Percentiles rank a stretch among this genome's conserved stretches.
Evolutionary conservation across 2,797 vertebrate genomes (phyloP).

Genomic region (Cirrhinus molitorella): DNA sequence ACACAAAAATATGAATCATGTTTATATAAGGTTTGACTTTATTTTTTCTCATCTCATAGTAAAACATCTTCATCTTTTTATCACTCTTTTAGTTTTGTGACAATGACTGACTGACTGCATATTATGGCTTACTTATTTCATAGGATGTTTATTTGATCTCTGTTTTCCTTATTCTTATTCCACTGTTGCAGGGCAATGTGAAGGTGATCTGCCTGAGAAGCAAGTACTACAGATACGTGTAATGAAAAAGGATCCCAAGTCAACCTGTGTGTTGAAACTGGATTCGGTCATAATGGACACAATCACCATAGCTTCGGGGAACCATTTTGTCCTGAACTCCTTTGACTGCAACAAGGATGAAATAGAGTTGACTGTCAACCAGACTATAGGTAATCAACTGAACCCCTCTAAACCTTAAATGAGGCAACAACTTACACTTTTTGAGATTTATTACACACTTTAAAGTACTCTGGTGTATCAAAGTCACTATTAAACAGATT

Average conservation of each 20-base stretch:
- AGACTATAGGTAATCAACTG: conserved; percentile 69
- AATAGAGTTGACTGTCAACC: conserved; percentile 65
- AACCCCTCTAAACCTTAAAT: background rate
- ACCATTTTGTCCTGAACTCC: conserved; percentile 66
- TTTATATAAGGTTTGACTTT: no score
- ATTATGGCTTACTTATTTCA: background rate
- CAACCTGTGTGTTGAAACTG: conserved; percentile 73
- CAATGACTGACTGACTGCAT: background rate
- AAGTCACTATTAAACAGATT: background rate
- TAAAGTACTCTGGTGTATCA: background rate
- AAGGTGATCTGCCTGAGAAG: conserved; percentile 62
- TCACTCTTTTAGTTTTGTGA: no score
- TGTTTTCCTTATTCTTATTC: background rate
- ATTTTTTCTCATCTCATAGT: no score
- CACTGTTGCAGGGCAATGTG: conserved; percentile 67
- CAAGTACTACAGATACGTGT: conserved; percentile 67
- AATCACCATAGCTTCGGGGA: conserved; percentile 63
- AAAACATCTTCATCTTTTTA: no score
- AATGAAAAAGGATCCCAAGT: conserved; percentile 57
- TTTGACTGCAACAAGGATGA: conserved; percentile 71
- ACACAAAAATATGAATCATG: no score
- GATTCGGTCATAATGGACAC: conserved; percentile 58
- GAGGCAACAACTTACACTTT: background rate
- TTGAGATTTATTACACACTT: background rate
- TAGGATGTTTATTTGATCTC: background rate